Evolutionary conservation across 1,140 invertebrate genomes (phyloP).

Genomic region (Eubasilissa regina): DNA sequence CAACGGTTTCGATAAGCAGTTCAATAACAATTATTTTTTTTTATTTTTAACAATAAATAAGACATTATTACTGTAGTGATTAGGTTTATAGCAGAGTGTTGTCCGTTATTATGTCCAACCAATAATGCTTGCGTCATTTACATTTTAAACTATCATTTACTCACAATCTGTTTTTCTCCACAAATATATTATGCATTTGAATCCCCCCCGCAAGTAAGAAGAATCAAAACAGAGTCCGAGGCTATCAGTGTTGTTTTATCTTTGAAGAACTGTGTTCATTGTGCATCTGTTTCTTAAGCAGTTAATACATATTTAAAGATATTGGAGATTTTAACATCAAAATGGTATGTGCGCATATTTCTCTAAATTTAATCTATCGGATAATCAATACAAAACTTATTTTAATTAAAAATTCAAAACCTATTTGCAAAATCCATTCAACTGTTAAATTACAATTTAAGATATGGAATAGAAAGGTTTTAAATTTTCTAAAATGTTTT

Average conservation of each 20-base stretch:
- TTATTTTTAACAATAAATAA: neutral
- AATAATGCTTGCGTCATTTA: neutral
- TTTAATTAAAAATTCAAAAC: no score
- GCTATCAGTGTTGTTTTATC: neutral
- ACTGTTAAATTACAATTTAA: no score
- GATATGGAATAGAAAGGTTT: no score
- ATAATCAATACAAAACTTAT: neutral
- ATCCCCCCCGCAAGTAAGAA: neutral
- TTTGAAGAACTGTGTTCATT: neutral
- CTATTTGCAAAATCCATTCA: no score
- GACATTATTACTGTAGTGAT: neutral
- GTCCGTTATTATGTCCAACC: neutral
- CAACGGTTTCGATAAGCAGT: no score
- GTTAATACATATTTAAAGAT: neutral
- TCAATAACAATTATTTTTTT: neutral
- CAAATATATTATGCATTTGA: neutral
- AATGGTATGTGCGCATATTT: neutral
- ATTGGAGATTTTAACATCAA: neutral
- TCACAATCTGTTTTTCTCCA: neutral
- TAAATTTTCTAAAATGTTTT: no score
- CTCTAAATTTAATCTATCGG: neutral
- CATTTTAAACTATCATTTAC: neutral
- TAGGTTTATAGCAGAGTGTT: neutral
- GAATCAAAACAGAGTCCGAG: neutral
- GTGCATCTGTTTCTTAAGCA: neutral